These are phyloP conservation scores for Vannuccia rotundouncinata DNA, from an alignment of 2,888 invertebrate species.

Conservation along the genomic window DNA sequence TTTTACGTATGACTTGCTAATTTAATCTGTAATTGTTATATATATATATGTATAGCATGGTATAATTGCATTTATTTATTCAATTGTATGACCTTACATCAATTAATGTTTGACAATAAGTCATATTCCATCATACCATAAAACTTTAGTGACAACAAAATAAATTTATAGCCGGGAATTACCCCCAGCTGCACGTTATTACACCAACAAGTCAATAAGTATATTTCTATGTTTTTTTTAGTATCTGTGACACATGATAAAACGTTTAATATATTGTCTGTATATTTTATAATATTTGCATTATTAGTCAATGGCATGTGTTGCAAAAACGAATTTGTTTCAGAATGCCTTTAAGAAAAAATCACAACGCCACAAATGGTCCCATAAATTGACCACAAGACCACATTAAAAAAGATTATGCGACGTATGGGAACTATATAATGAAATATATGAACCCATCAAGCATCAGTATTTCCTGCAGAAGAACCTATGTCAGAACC, in stretches of 20 bases:
- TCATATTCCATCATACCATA: constrained; percentile 12
- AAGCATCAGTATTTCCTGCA: constrained; percentile 4
- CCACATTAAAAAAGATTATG: neutral
- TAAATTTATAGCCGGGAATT: neutral
- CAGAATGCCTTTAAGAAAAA: constrained; percentile 20
- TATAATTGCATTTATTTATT: constrained; percentile 16
- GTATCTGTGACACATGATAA: neutral
- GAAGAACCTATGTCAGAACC: constrained; percentile 18
- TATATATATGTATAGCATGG: neutral
- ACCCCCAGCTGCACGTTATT: constrained; percentile 7
- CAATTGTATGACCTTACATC: neutral
- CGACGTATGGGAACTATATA: constrained; percentile 21
- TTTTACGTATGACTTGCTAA: constrained; percentile 4
- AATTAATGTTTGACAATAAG: constrained; percentile 20
- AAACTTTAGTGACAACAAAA: neutral
- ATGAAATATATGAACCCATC: neutral
- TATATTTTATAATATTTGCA: neutral
- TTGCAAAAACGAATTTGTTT: neutral
- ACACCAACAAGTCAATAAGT: constrained; percentile 8
- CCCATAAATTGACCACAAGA: too few species aligned
- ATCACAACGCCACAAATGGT: neutral
- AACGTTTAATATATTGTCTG: neutral
- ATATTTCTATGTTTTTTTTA: neutral
- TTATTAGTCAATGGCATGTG: neutral
- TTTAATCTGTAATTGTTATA: constrained; percentile 3